Conservation (phyloP, 2,888 invertebrate species). For the Oligia strigilis region DNA sequence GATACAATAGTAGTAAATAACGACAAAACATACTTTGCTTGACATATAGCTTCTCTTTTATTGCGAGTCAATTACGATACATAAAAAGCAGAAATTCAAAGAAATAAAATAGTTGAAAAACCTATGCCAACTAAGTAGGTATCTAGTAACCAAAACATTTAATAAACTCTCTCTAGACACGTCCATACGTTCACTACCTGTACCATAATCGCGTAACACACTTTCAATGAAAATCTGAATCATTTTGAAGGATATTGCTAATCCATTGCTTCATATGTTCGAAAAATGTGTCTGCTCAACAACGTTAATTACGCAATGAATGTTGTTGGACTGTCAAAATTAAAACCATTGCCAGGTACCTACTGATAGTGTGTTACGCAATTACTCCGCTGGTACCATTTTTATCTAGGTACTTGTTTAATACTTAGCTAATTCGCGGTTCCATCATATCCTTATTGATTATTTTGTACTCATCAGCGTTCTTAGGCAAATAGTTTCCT, state of each 20-base stretch:
- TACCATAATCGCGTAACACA: too few species aligned
- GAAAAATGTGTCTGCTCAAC: too few species aligned
- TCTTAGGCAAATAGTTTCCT: constrained; percentile 76
- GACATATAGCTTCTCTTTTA: background rate
- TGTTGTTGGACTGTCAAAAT: too few species aligned
- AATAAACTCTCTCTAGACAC: background rate
- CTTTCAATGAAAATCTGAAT: too few species aligned
- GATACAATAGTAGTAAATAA: background rate
- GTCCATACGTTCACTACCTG: background rate
- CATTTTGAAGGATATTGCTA: too few species aligned
- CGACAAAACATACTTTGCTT: background rate
- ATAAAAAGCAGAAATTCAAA: background rate
- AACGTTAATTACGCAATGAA: too few species aligned
- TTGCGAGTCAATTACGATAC: background rate
- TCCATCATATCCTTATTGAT: constrained; percentile 67
- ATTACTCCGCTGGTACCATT: background rate
- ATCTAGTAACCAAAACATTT: background rate
- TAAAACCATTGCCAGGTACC: too few species aligned
- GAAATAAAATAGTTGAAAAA: background rate
- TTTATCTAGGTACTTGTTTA: background rate
- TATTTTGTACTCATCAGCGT: constrained; percentile 66
- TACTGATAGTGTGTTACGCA: too few species aligned
- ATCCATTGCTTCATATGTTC: too few species aligned
- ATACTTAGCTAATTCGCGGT: background rate
- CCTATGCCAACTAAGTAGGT: too few species aligned